Conservation (phyloP, 2,797 vertebrate species). For the Chaetodon trifasciatus region DNA sequence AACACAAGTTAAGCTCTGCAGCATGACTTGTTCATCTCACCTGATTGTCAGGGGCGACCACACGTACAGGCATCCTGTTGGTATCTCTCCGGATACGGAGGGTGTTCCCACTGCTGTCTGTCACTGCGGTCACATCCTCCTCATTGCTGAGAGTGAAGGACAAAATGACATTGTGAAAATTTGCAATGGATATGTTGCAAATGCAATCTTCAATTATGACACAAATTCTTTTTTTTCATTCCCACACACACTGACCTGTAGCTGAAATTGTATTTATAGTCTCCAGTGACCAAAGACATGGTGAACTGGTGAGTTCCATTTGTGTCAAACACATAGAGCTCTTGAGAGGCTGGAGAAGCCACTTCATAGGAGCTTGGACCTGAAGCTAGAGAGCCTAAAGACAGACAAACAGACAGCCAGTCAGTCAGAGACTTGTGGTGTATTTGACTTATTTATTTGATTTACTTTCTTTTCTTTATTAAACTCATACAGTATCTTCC, state of each 20-base stretch:
- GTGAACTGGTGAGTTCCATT: constrained; percentile 98
- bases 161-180: constrained; percentile 1
- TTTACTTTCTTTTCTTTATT: neutral
- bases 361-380: constrained; percentile 94
- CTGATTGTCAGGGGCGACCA: constrained; percentile 97
- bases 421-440: neutral
- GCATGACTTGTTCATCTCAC: constrained; percentile 84
- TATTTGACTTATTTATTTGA: neutral
- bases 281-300: constrained; percentile 94
- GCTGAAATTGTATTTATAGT: constrained; percentile 98
- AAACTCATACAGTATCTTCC: neutral
- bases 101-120: constrained; percentile 96
- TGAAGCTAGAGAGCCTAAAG: constrained; percentile 82
- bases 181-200: neutral
- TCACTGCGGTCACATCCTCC: constrained; percentile 95
- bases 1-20: neutral
- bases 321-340: constrained; percentile 97
- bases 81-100: constrained; percentile 95
- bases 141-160: constrained; percentile 87
- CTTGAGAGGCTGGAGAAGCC: constrained; percentile 94
- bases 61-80: constrained; percentile 95
- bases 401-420: constrained; percentile 1
- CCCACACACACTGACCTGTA: constrained; percentile 82
- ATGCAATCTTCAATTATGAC: neutral
- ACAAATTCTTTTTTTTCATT: neutral